Percentiles rank a stretch among this genome's conserved stretches.
Evolutionary conservation across 2,113 vertebrate genomes (phyloP).

Genomic region (Trematomus loennbergii): DNA sequence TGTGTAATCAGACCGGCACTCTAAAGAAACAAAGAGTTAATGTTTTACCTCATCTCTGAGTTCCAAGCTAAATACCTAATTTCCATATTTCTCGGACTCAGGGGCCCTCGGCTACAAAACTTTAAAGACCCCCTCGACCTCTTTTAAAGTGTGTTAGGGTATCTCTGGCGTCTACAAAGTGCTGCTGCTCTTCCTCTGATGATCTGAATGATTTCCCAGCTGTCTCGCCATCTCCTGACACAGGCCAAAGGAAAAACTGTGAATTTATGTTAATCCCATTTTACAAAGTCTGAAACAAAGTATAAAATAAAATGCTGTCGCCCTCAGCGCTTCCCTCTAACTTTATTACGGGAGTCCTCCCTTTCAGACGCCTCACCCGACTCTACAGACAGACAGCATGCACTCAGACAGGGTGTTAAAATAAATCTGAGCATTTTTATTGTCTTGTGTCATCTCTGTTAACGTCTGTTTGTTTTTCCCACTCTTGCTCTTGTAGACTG

Average conservation of each 20-base stretch:
- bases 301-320: conserved; percentile 42
- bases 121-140: background rate
- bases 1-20: background rate
- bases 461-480: conserved; percentile 17
- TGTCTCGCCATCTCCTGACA: conserved; percentile 20
- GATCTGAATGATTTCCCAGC: conserved; percentile 49
- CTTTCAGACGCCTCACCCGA: conserved; percentile 57
- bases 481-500: conserved; percentile 84
- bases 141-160: background rate
- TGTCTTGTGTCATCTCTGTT: conserved; percentile 13
- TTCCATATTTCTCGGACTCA: background rate
- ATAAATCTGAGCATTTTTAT: background rate
- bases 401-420: background rate
- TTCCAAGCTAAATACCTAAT: conserved; percentile 8
- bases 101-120: background rate
- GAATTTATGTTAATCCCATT: conserved; percentile 63
- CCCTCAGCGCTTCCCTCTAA: conserved; percentile 37
- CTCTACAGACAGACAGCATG: conserved; percentile 4
- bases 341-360: conserved; percentile 66
- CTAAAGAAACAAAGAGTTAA: conserved; percentile 40
- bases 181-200: background rate
- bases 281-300: conserved; percentile 48
- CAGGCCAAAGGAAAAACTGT: conserved; percentile 30
- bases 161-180: background rate
- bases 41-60: conserved; percentile 30